phyloP scores from a whole-genome alignment of 2,888 invertebrate species.

The Seira sanloemensis region DNA sequence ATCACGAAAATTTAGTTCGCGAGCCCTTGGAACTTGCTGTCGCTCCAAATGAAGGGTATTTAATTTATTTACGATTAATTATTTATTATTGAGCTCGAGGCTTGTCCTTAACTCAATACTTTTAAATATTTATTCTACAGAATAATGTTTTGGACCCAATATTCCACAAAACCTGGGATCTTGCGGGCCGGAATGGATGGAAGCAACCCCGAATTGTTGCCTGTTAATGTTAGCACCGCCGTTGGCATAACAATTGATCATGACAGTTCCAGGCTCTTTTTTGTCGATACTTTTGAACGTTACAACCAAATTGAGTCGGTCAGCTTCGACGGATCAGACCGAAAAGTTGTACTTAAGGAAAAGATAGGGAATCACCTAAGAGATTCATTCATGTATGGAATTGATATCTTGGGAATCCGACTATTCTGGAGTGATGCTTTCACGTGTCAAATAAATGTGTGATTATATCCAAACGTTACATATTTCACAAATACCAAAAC shows the following conservation, averaged over 20 bases:
- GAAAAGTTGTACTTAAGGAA: slow-evolving; percentile 78
- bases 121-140: neutral
- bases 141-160: slow-evolving; percentile 93
- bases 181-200: slow-evolving; percentile 92
- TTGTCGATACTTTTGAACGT: slow-evolving; percentile 92
- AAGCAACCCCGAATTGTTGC: slow-evolving; percentile 80
- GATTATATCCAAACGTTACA: too few species aligned
- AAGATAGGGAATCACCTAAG: too few species aligned
- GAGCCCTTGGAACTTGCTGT: too few species aligned
- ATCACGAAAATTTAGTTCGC: too few species aligned
- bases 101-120: too few species aligned
- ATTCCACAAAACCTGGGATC: slow-evolving; percentile 85
- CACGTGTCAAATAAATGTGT: too few species aligned
- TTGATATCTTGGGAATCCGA: slow-evolving; percentile 89
- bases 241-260: slow-evolving; percentile 91
- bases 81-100: too few species aligned
- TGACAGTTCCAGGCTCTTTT: slow-evolving; percentile 87
- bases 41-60: too few species aligned
- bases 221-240: too few species aligned
- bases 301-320: slow-evolving; percentile 84
- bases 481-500: too few species aligned
- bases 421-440: slow-evolving; percentile 96
- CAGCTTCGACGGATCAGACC: slow-evolving; percentile 82
- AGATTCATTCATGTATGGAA: slow-evolving; percentile 92
- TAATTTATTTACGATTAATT: too few species aligned